A percentile compares a stretch with the other conserved stretches of the same genome.
Conservation (phyloP, 2,797 vertebrate species). For the Falco cherrug region DNA sequence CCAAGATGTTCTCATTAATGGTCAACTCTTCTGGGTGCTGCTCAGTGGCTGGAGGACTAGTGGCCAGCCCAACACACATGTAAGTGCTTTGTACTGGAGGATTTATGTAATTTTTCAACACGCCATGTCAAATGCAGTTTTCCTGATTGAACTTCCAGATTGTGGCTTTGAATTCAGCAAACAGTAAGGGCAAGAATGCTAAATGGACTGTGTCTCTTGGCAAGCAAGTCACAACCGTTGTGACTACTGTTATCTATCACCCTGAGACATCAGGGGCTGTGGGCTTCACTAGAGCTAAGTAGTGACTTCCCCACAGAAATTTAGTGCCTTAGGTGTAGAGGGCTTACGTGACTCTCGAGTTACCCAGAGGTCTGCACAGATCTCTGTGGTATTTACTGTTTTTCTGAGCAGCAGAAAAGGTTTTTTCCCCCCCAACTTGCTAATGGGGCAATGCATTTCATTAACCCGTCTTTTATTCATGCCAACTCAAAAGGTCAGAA, state of each 20-base stretch:
- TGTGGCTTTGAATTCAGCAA: neutral
- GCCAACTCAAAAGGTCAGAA: slow-evolving; percentile 38
- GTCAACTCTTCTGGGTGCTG: neutral
- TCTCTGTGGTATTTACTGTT: slow-evolving; percentile 22
- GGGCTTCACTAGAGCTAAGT: neutral
- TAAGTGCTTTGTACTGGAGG: neutral
- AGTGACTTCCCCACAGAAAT: neutral
- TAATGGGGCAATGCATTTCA: neutral
- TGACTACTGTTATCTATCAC: neutral
- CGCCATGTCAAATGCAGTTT: neutral
- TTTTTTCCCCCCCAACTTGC: neutral
- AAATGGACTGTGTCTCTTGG: neutral
- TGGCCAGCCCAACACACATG: neutral
- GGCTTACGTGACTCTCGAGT: neutral
- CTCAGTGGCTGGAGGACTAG: neutral
- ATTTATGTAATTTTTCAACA: neutral
- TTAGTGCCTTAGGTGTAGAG: neutral
- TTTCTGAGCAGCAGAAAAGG: neutral
- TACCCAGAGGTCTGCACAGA: neutral
- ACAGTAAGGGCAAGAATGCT: neutral
- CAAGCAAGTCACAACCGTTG: neutral
- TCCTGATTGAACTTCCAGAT: neutral
- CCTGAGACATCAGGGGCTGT: neutral
- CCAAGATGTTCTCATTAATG: neutral
- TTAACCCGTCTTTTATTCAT: slow-evolving; percentile 29